A percentile compares a stretch with the other conserved stretches of the same genome.
Conservation (phyloP, 2,797 vertebrate genomes). For the Adrianichthys oophorus region DNA sequence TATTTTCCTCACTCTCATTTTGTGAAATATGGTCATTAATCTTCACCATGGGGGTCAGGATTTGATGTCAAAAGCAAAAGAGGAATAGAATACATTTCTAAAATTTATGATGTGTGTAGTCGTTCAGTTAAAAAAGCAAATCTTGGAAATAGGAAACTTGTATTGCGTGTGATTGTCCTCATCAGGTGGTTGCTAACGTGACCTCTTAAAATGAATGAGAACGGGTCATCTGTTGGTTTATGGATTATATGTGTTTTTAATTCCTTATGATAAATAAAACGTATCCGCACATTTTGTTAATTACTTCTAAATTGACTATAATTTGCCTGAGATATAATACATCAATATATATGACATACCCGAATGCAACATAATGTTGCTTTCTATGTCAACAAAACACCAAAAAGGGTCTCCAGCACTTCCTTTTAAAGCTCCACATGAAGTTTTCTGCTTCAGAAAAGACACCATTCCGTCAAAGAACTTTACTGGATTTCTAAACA, state of each 20-base stretch:
- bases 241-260: conserved; percentile 39
- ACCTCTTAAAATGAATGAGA: conserved; percentile 32
- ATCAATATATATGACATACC: conserved; percentile 37
- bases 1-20: neutral
- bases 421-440: conserved; percentile 7
- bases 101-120: too few relatives aligned
- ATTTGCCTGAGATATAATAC: conserved; percentile 54
- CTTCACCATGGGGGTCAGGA: neutral
- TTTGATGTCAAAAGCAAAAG: neutral
- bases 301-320: conserved; percentile 44
- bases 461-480: conserved; percentile 9
- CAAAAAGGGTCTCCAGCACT: conserved; percentile 17
- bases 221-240: conserved; percentile 43
- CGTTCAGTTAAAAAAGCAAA: too few relatives aligned
- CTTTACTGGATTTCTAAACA: conserved; percentile 19
- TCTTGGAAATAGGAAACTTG: conserved; percentile 11
- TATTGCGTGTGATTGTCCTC: conserved; percentile 43
- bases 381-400: conserved; percentile 20
- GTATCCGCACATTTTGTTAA: conserved; percentile 44
- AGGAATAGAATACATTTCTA: neutral
- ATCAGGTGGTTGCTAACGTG: conserved; percentile 33
- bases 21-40: neutral
- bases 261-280: conserved; percentile 29
- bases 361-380: conserved; percentile 36
- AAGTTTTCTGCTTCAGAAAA: conserved; percentile 9